A percentile compares a stretch with the other conserved stretches of the same genome.
Evolutionary conservation across 2,797 vertebrate genomes (phyloP).

Genomic region (Artibeus jamaicensis): DNA sequence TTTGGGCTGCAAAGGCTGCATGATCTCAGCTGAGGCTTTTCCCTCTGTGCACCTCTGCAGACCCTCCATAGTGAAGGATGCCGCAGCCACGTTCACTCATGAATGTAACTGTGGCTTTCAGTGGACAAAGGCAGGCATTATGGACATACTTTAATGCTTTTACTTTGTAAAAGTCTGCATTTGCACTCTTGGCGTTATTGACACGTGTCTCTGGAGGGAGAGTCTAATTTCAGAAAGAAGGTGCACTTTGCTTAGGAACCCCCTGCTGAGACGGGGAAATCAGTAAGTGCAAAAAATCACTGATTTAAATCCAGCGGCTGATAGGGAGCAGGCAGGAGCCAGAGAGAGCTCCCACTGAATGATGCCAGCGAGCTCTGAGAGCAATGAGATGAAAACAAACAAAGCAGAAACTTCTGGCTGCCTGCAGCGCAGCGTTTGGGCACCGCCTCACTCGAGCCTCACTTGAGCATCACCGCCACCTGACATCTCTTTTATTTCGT

Average conservation of each 20-base stretch:
- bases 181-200: background rate
- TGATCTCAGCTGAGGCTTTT: background rate
- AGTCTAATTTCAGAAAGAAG: background rate
- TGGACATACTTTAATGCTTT: background rate
- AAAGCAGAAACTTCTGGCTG: background rate
- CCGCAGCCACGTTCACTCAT: background rate
- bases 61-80: background rate
- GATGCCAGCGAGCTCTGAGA: background rate
- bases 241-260: background rate
- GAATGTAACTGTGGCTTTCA: background rate
- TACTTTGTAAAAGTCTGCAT: background rate
- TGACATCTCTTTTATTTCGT: constrained; percentile 32
- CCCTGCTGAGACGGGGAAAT: constrained; percentile 35
- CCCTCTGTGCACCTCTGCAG: background rate
- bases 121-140: background rate
- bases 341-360: background rate
- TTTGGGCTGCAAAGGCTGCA: background rate
- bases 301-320: constrained; percentile 51
- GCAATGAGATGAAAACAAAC: constrained; percentile 55
- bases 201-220: background rate
- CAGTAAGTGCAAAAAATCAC: constrained; percentile 26
- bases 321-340: constrained; percentile 19
- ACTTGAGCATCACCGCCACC: background rate
- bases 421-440: background rate
- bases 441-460: fast-evolving